Evolutionary conservation across 2,797 vertebrate species (phyloP).

Genomic region (Hippopotamyrus pictus): DNA sequence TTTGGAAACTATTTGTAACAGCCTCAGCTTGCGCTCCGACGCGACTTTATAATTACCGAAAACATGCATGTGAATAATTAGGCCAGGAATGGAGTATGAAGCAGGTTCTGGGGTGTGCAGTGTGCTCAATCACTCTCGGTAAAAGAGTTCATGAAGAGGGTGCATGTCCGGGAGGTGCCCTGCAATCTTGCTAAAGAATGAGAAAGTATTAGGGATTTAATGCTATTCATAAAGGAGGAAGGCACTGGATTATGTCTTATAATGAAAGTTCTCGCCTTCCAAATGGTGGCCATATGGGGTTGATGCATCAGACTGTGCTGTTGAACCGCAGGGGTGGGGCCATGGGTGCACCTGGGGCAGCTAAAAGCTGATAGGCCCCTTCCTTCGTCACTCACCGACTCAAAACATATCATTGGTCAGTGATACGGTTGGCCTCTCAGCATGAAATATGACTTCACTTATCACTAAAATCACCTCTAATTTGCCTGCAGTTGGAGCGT

Average conservation of each 20-base stretch:
- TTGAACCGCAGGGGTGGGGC: background rate
- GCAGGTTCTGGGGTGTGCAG: background rate
- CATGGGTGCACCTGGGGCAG: background rate
- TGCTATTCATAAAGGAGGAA: background rate
- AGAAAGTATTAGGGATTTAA: background rate
- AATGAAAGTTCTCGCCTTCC: background rate
- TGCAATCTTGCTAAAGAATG: background rate
- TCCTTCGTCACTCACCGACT: background rate
- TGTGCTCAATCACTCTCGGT: background rate
- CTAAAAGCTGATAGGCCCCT: background rate
- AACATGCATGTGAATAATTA: background rate
- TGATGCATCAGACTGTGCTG: background rate
- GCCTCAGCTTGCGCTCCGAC: background rate
- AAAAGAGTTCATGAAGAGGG: background rate
- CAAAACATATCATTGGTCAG: background rate
- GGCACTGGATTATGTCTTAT: background rate
- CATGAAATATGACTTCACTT: background rate
- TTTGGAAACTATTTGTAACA: constrained; percentile 1
- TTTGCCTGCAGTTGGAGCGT: background rate
- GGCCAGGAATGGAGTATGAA: background rate
- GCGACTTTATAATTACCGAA: background rate
- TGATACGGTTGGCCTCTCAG: background rate
- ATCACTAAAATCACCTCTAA: background rate
- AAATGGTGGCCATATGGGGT: background rate
- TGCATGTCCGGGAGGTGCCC: background rate